Conservation (phyloP, 2,888 invertebrate species). For the Conomelus anceps region DNA sequence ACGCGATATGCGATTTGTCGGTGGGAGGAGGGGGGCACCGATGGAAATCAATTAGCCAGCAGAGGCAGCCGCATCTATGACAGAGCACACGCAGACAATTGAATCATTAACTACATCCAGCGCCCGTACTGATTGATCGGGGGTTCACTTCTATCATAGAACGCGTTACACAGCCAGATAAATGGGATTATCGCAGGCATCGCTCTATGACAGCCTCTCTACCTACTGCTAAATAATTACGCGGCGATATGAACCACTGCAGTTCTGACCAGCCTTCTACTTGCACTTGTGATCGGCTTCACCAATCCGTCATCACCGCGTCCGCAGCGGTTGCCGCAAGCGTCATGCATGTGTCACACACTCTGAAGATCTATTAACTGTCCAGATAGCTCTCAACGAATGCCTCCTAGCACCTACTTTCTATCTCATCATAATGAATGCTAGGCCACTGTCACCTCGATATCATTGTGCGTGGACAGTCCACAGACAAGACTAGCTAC, state of each 20-base stretch:
- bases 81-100: not conserved
- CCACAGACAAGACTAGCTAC: not conserved
- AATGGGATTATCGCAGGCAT: not conserved
- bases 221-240: not conserved
- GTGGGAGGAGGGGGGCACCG: not conserved
- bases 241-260: not conserved
- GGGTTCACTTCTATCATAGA: not conserved
- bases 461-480: no score
- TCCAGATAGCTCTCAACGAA: not conserved
- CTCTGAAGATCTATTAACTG: not conserved
- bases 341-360: no score
- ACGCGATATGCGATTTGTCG: not conserved
- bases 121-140: not conserved
- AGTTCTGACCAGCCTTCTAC: not conserved
- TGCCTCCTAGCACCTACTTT: not conserved
- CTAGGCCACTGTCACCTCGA: not conserved
- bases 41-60: not conserved
- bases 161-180: not conserved
- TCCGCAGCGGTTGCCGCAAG: not conserved
- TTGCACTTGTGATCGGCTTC: no score
- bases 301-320: not conserved
- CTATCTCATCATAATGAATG: not conserved
- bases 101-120: conserved; percentile 2
- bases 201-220: not conserved
- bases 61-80: not conserved